These are phyloP conservation scores for Gila orcuttii DNA, from an alignment of 2,113 vertebrate genomes.

Conservation along the genomic window DNA sequence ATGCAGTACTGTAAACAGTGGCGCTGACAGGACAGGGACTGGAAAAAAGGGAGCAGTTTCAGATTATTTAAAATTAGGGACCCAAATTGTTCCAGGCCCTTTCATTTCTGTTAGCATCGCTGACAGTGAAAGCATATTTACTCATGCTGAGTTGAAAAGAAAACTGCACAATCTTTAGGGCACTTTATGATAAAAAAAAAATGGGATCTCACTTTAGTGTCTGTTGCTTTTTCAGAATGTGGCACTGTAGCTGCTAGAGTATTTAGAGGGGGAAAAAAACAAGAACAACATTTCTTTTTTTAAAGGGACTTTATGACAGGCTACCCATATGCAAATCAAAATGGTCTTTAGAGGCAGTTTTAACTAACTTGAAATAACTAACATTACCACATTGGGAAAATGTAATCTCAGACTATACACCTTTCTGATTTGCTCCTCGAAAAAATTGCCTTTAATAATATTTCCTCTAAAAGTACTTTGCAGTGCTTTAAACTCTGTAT, in stretches of 20 bases:
- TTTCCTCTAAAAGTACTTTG: slow-evolving; percentile 42
- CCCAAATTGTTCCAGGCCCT: slow-evolving; percentile 45
- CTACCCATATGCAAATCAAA: background rate
- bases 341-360: slow-evolving; percentile 6
- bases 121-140: slow-evolving; percentile 61
- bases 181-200: slow-evolving; percentile 75
- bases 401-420: slow-evolving; percentile 16
- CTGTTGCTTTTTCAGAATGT: slow-evolving; percentile 50
- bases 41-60: background rate
- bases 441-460: background rate
- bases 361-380: slow-evolving; percentile 16
- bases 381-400: slow-evolving; percentile 16
- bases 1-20: slow-evolving; percentile 47
- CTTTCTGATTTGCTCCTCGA: slow-evolving; percentile 6
- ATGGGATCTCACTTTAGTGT: slow-evolving; percentile 54
- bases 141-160: slow-evolving; percentile 68
- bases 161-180: slow-evolving; percentile 78
- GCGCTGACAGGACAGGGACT: background rate
- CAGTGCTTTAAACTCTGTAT: slow-evolving; percentile 27
- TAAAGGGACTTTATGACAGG: slow-evolving; percentile 1
- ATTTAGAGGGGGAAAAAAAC: slow-evolving; percentile 29
- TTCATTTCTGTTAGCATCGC: slow-evolving; percentile 67
- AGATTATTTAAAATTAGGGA: slow-evolving; percentile 6
- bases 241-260: slow-evolving; percentile 53
- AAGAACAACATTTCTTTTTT: background rate